Conservation (phyloP, 2,888 invertebrate species). For the Gari tellinella region DNA sequence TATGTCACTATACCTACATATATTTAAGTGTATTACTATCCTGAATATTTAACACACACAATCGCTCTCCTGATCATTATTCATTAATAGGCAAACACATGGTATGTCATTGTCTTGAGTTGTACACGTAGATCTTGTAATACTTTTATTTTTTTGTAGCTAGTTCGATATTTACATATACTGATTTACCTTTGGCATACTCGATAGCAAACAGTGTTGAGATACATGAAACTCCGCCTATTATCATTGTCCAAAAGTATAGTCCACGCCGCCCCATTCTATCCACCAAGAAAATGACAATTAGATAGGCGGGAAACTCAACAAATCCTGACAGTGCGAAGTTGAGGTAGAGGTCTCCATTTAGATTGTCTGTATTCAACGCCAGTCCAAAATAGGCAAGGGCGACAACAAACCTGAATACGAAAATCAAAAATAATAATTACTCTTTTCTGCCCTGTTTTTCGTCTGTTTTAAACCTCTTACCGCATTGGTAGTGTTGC, state of each 20-base stretch:
- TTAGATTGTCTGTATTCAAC: slow-evolving; percentile 72
- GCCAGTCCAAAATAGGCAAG: slow-evolving; percentile 75
- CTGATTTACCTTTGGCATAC: slow-evolving; percentile 24
- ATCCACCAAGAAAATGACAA: slow-evolving; percentile 67
- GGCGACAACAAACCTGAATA: slow-evolving; percentile 71
- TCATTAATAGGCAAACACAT: no score
- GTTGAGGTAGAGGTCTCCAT: slow-evolving; percentile 75
- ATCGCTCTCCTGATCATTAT: no score
- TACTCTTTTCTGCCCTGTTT: no score
- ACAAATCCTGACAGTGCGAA: slow-evolving; percentile 73
- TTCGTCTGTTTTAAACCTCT: no score
- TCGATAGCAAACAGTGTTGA: slow-evolving; percentile 37
- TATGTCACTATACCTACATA: no score
- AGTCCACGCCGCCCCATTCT: slow-evolving; percentile 67
- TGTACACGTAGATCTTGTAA: no score
- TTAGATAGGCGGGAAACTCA: slow-evolving; percentile 69
- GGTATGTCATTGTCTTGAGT: no score
- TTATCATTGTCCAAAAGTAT: slow-evolving; percentile 65
- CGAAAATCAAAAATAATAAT: not conserved
- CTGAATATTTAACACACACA: no score
- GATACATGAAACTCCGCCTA: slow-evolving; percentile 68
- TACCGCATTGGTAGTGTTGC: no score
- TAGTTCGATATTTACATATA: no score
- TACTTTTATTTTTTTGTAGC: no score
- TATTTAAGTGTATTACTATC: no score